phyloP scores from a whole-genome alignment of 2,797 vertebrate genomes.

The Enteromius treurensis region DNA sequence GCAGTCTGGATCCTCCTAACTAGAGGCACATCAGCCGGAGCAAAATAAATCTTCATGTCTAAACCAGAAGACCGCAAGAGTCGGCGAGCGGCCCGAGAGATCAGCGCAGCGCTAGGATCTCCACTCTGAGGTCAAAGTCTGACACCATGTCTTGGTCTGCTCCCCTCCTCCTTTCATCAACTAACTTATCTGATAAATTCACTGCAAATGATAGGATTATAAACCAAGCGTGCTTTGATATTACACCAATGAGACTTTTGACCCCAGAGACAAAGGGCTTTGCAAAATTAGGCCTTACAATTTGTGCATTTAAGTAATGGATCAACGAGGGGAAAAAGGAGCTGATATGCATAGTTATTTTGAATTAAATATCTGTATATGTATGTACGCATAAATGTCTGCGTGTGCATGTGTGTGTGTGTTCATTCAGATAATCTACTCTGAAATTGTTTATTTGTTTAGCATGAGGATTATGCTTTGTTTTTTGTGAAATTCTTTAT shows the following conservation, averaged over 20 bases:
- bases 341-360: not conserved
- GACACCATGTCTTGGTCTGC: not conserved
- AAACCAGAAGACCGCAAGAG: not conserved
- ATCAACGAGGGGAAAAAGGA: not conserved
- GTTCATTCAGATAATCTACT: not conserved
- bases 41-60: constrained; percentile 87
- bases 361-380: not conserved
- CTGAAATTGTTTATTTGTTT: not conserved
- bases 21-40: constrained; percentile 76
- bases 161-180: constrained; percentile 27
- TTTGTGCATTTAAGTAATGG: not conserved
- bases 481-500: not conserved
- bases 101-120: not conserved
- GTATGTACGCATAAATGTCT: not conserved
- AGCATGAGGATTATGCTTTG: not conserved
- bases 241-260: constrained; percentile 70
- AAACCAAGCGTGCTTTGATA: constrained; percentile 41
- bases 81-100: constrained; percentile 3
- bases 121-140: constrained; percentile 78
- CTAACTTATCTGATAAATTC: constrained; percentile 69
- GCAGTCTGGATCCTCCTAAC: constrained; percentile 85
- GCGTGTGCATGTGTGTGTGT: not conserved
- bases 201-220: constrained; percentile 53
- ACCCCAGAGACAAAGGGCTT: constrained; percentile 54
- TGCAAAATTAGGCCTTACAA: constrained; percentile 4